phyloP scores from a whole-genome alignment of 1,140 invertebrate genomes.

The Leptonema lineaticorne region DNA sequence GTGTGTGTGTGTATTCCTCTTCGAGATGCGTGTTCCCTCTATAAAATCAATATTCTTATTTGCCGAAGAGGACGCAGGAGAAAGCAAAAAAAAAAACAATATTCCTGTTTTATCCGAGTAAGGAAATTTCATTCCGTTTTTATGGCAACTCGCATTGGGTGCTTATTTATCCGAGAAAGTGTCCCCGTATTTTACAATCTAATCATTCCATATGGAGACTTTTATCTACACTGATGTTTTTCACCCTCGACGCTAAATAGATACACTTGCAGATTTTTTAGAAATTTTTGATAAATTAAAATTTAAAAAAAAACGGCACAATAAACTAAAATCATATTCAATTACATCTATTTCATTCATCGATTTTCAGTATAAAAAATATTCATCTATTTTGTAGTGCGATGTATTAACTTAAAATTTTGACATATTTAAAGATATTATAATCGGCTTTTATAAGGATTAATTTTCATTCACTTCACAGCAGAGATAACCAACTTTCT shows the following conservation, averaged over 20 bases:
- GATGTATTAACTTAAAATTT: too few species aligned
- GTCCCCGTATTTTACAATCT: conserved; percentile 42
- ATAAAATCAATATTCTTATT: conserved; percentile 36
- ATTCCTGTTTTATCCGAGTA: conserved; percentile 35
- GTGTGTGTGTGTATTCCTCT: not conserved
- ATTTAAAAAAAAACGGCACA: not conserved
- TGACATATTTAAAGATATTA: too few species aligned
- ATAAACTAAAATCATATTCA: not conserved
- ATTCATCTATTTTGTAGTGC: too few species aligned
- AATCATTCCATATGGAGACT: conserved; percentile 42
- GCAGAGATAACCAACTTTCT: too few species aligned
- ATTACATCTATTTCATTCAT: not conserved
- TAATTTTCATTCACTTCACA: too few species aligned
- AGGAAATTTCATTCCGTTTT: conserved; percentile 37
- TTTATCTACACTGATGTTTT: conserved; percentile 37
- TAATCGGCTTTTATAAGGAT: too few species aligned
- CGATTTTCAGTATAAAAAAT: too few species aligned
- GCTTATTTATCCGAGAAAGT: conserved; percentile 42
- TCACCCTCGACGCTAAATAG: conserved; percentile 35
- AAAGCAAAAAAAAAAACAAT: conserved; percentile 35
- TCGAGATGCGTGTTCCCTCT: conserved; percentile 18
- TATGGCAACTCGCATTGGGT: conserved; percentile 39
- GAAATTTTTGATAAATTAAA: not conserved
- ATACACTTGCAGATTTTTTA: conserved; percentile 33
- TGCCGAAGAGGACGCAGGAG: too few species aligned